Conservation (phyloP, 92 coral and sea anemone genomes). For the Bergia sp. region DNA sequence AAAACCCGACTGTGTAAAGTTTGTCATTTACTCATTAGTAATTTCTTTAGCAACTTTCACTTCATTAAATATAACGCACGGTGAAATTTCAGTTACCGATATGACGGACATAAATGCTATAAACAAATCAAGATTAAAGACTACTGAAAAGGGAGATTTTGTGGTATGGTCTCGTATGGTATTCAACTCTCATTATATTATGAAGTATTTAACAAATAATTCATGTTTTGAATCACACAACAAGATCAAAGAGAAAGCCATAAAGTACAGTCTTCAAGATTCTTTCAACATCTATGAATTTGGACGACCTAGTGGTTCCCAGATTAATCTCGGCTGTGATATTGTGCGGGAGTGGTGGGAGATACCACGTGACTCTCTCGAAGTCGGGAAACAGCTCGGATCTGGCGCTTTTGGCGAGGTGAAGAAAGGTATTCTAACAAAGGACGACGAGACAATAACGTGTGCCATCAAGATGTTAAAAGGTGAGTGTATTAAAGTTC, state of each 20-base stretch:
- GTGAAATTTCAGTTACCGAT: no score
- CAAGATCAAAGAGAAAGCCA: constrained; percentile 12
- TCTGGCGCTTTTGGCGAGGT: constrained; percentile 45
- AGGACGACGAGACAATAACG: constrained; percentile 5
- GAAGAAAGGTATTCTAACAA: constrained; percentile 33
- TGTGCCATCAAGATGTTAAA: constrained; percentile 45
- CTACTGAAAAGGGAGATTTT: no score
- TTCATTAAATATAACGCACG: no score
- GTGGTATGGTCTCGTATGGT: no score
- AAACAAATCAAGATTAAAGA: no score
- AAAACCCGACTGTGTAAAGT: no score
- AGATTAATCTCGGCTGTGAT: not conserved
- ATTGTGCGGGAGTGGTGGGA: constrained; percentile 42
- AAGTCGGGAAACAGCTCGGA: constrained; percentile 29
- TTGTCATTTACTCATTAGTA: no score
- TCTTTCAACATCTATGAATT: constrained; percentile 51
- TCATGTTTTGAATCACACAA: not conserved
- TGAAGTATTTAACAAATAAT: no score
- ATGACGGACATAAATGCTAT: no score
- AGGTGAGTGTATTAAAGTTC: not conserved
- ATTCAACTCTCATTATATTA: no score
- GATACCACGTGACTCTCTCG: constrained; percentile 29
- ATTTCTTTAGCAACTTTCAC: no score
- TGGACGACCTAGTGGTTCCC: not conserved
- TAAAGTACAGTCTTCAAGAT: not conserved